Evolutionary conservation across 2,113 vertebrate species (phyloP).

Genomic region (Xiphophorus hellerii): DNA sequence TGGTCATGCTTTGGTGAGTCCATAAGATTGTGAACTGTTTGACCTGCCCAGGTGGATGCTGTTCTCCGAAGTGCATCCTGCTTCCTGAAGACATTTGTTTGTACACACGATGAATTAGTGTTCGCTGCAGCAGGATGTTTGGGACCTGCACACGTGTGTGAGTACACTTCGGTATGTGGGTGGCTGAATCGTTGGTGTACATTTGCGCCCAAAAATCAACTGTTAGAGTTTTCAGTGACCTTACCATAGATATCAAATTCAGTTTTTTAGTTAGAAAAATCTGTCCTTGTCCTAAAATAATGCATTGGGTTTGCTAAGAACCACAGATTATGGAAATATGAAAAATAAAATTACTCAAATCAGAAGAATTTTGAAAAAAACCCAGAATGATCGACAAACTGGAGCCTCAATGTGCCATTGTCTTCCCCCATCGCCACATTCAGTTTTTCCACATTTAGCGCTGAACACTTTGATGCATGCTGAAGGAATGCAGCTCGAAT

Average conservation of each 20-base stretch:
- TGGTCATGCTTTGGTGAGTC: slow-evolving; percentile 27
- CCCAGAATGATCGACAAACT: slow-evolving; percentile 51
- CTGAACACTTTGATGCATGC: slow-evolving; percentile 77
- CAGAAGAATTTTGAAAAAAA: slow-evolving; percentile 55
- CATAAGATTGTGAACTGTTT: slow-evolving; percentile 48
- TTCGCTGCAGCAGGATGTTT: slow-evolving; percentile 78
- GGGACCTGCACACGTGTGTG: slow-evolving; percentile 59
- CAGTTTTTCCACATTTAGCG: slow-evolving; percentile 83
- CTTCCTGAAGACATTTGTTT: slow-evolving; percentile 70
- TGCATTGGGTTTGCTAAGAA: slow-evolving; percentile 13
- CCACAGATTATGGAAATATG: background rate
- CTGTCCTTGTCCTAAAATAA: slow-evolving; percentile 52
- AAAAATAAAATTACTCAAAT: slow-evolving; percentile 47
- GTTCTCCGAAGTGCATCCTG: slow-evolving; percentile 46
- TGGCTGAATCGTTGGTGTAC: slow-evolving; percentile 40
- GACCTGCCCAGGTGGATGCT: slow-evolving; percentile 76
- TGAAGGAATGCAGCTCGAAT: slow-evolving; percentile 75
- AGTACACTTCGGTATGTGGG: slow-evolving; percentile 46
- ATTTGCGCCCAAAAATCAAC: slow-evolving; percentile 49
- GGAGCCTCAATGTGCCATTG: slow-evolving; percentile 67
- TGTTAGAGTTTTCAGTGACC: slow-evolving; percentile 32
- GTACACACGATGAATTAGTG: slow-evolving; percentile 79
- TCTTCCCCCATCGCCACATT: slow-evolving; percentile 65
- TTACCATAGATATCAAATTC: slow-evolving; percentile 50
- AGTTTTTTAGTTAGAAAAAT: slow-evolving; percentile 35